phyloP scores from a whole-genome alignment of 2,888 invertebrate genomes.

The Napeogenes inachia region DNA sequence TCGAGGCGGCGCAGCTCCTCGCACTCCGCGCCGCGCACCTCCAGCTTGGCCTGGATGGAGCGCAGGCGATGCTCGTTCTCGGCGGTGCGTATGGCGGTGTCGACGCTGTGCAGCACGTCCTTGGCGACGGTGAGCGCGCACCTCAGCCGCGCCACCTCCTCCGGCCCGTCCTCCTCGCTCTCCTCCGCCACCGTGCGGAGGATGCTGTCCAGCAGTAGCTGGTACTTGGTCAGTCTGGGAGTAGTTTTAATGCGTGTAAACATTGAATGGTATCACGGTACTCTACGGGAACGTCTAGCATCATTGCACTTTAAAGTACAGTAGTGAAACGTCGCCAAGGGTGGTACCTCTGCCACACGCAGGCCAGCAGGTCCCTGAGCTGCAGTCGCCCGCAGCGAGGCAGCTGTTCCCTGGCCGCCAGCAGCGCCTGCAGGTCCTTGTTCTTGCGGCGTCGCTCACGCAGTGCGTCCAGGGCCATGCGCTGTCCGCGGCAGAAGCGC shows the following conservation, averaged over 20 bases:
- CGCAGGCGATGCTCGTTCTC: slow-evolving; percentile 69
- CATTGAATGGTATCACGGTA: neutral
- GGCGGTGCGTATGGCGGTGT: slow-evolving; percentile 63
- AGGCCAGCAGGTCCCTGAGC: slow-evolving; percentile 85
- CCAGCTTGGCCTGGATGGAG: slow-evolving; percentile 63
- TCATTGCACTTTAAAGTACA: too few species aligned
- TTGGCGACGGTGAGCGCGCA: slow-evolving; percentile 58
- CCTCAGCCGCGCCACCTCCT: slow-evolving; percentile 45
- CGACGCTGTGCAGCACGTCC: slow-evolving; percentile 66
- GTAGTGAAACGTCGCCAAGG: too few species aligned
- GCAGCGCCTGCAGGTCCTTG: slow-evolving; percentile 86
- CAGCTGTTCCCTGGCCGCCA: slow-evolving; percentile 87
- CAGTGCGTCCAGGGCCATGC: slow-evolving; percentile 88
- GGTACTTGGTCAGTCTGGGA: slow-evolving; percentile 69
- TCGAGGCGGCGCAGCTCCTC: slow-evolving; percentile 60
- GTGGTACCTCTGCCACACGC: slow-evolving; percentile 70
- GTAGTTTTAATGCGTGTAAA: neutral
- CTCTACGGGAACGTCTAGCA: too few species aligned
- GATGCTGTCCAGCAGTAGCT: slow-evolving; percentile 65
- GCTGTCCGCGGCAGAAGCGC: slow-evolving; percentile 91
- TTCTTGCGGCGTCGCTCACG: slow-evolving; percentile 86
- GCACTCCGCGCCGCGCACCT: slow-evolving; percentile 49
- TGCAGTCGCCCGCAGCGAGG: slow-evolving; percentile 89
- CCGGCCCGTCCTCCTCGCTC: slow-evolving; percentile 39
- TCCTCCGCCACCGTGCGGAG: slow-evolving; percentile 53